A percentile compares a stretch with the other conserved stretches of the same genome.
Evolutionary conservation across 2,113 vertebrate genomes (phyloP).

Genomic region (Tachysurus fulvidraco): DNA sequence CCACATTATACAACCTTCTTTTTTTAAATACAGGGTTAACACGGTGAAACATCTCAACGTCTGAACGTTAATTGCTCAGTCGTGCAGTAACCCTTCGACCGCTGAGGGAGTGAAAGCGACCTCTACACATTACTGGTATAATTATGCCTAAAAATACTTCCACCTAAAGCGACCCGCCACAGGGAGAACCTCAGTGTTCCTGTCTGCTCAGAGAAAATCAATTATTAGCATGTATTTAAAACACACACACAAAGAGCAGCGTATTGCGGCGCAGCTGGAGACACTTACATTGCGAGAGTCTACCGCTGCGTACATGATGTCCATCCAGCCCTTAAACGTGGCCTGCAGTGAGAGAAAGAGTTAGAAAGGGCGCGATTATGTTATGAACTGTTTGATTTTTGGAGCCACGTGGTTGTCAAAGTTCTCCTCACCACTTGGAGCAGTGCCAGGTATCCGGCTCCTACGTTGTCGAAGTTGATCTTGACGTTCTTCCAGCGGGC

Average conservation of each 20-base stretch:
- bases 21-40: neutral
- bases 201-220: neutral
- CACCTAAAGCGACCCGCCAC: conserved; percentile 4
- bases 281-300: conserved; percentile 72
- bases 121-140: conserved; percentile 12
- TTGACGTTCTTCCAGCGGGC: conserved; percentile 95
- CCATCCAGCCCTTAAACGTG: conserved; percentile 80
- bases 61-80: neutral
- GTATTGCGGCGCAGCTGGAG: neutral
- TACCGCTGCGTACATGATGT: conserved; percentile 79
- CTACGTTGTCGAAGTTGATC: conserved; percentile 98
- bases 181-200: neutral
- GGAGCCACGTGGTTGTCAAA: neutral
- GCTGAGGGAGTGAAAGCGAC: neutral
- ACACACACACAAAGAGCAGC: neutral
- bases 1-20: neutral
- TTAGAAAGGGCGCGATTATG: too few species aligned
- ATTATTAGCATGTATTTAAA: neutral
- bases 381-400: too few species aligned
- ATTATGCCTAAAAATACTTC: conserved; percentile 19
- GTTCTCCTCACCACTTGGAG: conserved; percentile 88
- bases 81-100: neutral
- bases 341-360: conserved; percentile 60
- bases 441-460: conserved; percentile 92
- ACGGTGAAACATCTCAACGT: neutral